Evolutionary conservation across 2,888 invertebrate genomes (phyloP).

Genomic region (Dynastes hyllus): DNA sequence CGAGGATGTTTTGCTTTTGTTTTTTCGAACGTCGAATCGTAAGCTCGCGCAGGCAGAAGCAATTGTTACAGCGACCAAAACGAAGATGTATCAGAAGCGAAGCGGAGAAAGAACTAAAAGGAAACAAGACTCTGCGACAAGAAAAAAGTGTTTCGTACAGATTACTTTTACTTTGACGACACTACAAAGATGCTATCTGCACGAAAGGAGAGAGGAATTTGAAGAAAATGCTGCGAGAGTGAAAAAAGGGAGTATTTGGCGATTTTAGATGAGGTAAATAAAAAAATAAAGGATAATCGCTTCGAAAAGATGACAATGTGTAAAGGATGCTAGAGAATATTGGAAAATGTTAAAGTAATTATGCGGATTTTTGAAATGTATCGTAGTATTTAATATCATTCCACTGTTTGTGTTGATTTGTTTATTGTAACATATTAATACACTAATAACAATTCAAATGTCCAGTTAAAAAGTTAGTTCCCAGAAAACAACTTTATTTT

Average conservation of each 20-base stretch:
- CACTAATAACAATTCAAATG: too few relatives aligned
- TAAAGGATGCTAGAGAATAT: too few relatives aligned
- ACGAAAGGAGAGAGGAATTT: neutral
- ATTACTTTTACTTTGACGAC: conserved; percentile 44
- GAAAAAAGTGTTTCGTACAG: conserved; percentile 35
- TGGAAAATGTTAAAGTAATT: too few relatives aligned
- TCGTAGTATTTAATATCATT: too few relatives aligned
- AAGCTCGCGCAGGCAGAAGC: neutral
- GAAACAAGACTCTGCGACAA: neutral
- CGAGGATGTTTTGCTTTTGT: conserved; percentile 15
- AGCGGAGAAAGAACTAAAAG: neutral
- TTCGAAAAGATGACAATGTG: too few relatives aligned
- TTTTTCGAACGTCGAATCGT: conserved; percentile 26
- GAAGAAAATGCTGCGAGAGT: conserved; percentile 7
- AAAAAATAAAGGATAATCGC: conserved; percentile 1
- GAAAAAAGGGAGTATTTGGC: conserved; percentile 15
- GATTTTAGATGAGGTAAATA: conserved; percentile 26
- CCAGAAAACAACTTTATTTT: too few relatives aligned
- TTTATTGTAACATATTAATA: too few relatives aligned
- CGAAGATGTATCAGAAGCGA: neutral
- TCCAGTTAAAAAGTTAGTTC: too few relatives aligned
- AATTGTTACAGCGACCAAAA: conserved; percentile 18
- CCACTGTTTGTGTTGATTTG: too few relatives aligned
- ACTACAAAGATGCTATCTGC: conserved; percentile 19
- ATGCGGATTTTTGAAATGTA: too few relatives aligned